Base-by-base conservation (phyloP, 2,797 vertebrate species). In the Xenops minutus region DNA sequence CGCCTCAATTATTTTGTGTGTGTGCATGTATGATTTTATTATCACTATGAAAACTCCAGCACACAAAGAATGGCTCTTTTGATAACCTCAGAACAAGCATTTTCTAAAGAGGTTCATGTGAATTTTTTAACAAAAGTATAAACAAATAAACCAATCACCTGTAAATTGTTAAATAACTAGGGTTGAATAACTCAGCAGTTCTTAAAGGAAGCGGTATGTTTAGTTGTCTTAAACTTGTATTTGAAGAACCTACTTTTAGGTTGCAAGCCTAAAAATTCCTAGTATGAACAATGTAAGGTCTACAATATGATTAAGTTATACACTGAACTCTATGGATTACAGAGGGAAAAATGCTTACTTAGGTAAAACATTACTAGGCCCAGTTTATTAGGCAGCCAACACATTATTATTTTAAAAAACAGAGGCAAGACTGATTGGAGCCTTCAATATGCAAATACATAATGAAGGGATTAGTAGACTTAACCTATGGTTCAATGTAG, bases 321-420 rank as follows among this genome's bases (percentile, higher is more conserved):
- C 11, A 8, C 13, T 58, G 68, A 94, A 80, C 22, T 91, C 8
- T 1, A 3, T 71, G 43, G 32, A 88, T 78, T 72, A 55, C 26
- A 58, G 52, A 78, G 62, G 36, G 6, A 63, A 87, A 89, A 84
- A 68, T 67, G 39, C 66, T 94, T 92, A 75, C 61, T 86, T 62
- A n/a, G 37, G 52, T 84, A 36, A 88, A 93, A 85, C 62, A 87
- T 36, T 78, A 34, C 49, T 85, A 61, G 72, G 54, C 59, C 37
- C 34, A 73, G 49, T 62, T 95, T 77, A 69, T 72, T 90, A 90
- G 27, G n/a, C 83, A 95, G 67, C 66, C 79, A 90, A 44, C n/a
- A 92, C 34, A 74, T 61, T 92, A 78, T 92, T 91, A 89, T 94
- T 95, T 96, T 41, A 86, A 85, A 71, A 96, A 92, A 92, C 66